Conservation (phyloP, 2,113 vertebrate genomes). For the Amia ocellicauda region DNA sequence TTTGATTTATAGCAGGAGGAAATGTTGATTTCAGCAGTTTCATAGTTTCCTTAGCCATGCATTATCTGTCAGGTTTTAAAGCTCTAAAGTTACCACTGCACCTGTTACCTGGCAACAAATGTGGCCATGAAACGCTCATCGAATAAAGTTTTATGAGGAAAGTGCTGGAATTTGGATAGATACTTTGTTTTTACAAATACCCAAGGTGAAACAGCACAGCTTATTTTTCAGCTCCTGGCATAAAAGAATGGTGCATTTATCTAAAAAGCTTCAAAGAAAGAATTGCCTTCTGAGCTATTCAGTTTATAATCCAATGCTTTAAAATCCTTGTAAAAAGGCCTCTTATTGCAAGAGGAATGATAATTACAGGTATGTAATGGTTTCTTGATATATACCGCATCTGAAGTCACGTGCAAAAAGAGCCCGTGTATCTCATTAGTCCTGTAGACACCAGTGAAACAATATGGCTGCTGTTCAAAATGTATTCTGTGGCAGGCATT, state of each 20-base stretch:
- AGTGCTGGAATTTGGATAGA: neutral
- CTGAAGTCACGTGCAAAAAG: no score
- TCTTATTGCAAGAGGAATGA: no score
- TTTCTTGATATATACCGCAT: no score
- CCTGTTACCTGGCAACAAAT: neutral
- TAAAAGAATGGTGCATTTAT: neutral
- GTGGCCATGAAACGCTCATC: neutral
- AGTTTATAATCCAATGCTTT: neutral
- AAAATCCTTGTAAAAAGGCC: no score
- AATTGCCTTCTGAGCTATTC: neutral
- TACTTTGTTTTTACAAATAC: constrained; percentile 4
- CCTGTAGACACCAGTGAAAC: neutral
- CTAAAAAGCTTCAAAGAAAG: neutral
- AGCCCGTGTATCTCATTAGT: neutral
- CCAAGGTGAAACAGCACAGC: neutral
- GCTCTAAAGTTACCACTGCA: neutral
- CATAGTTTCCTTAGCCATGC: neutral
- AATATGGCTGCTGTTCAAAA: neutral
- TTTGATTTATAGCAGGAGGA: neutral
- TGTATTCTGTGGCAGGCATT: neutral
- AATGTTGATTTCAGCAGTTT: constrained; percentile 1
- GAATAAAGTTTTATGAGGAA: neutral
- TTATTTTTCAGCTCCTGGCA: neutral
- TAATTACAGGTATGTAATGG: no score
- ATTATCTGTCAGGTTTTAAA: constrained; percentile 1